phyloP scores from a whole-genome alignment of 2,888 invertebrate species.

The Apotomis capreana region DNA sequence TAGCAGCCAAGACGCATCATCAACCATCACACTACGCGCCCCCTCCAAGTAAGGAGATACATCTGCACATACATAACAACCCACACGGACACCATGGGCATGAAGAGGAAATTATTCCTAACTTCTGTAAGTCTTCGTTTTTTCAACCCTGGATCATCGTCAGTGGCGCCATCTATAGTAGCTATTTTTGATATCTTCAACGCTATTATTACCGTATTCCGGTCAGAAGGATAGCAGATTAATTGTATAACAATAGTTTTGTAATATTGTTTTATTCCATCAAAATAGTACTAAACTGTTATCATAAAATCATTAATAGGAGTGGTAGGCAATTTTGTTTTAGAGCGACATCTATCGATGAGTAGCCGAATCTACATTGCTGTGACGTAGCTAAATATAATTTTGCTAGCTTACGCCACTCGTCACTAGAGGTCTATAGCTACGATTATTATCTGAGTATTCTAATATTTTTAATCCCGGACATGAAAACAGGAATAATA shows the following conservation, averaged over 20 bases:
- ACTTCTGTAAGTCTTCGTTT: constrained; percentile 18
- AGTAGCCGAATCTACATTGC: constrained; percentile 35
- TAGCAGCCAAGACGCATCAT: constrained; percentile 61
- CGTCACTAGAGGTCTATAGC: constrained; percentile 9
- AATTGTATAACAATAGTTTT: too few relatives aligned
- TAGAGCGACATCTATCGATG: constrained; percentile 41
- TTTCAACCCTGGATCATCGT: too few relatives aligned
- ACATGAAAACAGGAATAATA: too few relatives aligned
- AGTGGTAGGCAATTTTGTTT: background rate
- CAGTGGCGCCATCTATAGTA: too few relatives aligned
- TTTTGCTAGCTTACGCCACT: background rate
- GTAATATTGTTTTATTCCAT: too few relatives aligned
- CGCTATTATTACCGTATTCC: too few relatives aligned
- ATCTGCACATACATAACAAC: constrained; percentile 75
- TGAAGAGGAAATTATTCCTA: constrained; percentile 43
- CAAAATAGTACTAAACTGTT: too few relatives aligned
- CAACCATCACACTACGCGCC: constrained; percentile 62
- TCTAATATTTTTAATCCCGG: too few relatives aligned
- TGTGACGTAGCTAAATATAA: background rate
- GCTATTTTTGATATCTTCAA: too few relatives aligned
- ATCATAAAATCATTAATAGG: background rate
- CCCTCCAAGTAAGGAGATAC: constrained; percentile 72
- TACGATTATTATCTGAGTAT: too few relatives aligned
- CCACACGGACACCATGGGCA: constrained; percentile 58
- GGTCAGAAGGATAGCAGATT: too few relatives aligned